These are phyloP conservation scores for Pemphigus obesinymphae DNA, from an alignment of 1,140 invertebrate genomes.

Conservation along the genomic window DNA sequence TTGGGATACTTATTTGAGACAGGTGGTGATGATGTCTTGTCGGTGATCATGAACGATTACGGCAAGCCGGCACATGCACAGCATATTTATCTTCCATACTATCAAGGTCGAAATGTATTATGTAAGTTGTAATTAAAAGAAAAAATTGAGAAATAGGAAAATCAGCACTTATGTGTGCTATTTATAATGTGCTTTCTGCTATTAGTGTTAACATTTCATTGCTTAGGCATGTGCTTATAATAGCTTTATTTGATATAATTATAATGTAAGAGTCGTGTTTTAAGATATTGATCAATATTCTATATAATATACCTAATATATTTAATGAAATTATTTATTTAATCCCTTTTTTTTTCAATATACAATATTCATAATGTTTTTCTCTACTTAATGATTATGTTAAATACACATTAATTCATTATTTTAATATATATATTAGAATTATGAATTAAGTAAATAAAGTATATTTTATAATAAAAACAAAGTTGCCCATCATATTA, in stretches of 20 bases:
- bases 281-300: neutral
- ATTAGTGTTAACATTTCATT: neutral
- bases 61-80: conserved; percentile 68
- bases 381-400: no score
- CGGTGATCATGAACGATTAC: conserved; percentile 59
- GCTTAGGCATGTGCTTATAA: neutral
- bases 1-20: conserved; percentile 44
- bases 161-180: neutral
- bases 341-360: no score
- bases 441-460: no score
- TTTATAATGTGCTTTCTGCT: neutral
- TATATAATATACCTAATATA: neutral
- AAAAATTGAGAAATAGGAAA: neutral
- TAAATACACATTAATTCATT: no score
- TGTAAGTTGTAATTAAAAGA: conserved; percentile 60
- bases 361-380: neutral
- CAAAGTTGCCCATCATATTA: no score
- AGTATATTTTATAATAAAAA: no score
- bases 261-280: neutral
- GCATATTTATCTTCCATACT: conserved; percentile 74
- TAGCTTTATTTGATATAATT: neutral
- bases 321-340: neutral
- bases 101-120: conserved; percentile 70
- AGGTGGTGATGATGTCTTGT: conserved; percentile 65
- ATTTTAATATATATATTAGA: neutral